phyloP scores from a whole-genome alignment of 2,113 vertebrate species.

The Peromyscus polionotus region DNA sequence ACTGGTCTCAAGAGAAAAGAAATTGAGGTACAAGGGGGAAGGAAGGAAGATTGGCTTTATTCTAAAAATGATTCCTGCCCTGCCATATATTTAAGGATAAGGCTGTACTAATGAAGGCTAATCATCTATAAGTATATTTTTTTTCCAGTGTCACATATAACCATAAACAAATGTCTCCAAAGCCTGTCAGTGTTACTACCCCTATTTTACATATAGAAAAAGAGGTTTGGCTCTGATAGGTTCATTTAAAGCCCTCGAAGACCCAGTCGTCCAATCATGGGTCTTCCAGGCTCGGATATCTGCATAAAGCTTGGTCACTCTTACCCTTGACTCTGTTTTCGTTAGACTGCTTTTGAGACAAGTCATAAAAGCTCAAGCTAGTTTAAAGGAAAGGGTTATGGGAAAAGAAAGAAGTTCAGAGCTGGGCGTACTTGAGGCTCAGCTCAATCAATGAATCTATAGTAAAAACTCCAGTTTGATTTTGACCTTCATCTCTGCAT shows the following conservation, averaged over 20 bases:
- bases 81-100: not conserved
- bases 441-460: fast-evolving
- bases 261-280: not conserved
- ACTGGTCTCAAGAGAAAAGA: not conserved
- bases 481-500: not conserved
- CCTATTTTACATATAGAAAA: not conserved
- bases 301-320: not conserved
- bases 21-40: not conserved
- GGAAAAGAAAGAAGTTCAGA: not conserved
- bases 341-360: not conserved
- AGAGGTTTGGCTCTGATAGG: not conserved
- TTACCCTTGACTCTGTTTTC: not conserved
- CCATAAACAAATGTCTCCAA: not conserved
- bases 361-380: not conserved
- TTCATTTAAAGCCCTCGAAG: not conserved
- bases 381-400: not conserved
- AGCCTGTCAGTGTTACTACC: not conserved
- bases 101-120: not conserved
- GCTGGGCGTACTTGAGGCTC: too few species aligned
- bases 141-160: not conserved
- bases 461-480: not conserved
- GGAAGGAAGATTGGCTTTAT: not conserved
- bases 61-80: not conserved
- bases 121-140: not conserved
- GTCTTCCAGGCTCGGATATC: not conserved